Base-by-base conservation (phyloP, 2,888 invertebrate species). In the Phortica magna region DNA sequence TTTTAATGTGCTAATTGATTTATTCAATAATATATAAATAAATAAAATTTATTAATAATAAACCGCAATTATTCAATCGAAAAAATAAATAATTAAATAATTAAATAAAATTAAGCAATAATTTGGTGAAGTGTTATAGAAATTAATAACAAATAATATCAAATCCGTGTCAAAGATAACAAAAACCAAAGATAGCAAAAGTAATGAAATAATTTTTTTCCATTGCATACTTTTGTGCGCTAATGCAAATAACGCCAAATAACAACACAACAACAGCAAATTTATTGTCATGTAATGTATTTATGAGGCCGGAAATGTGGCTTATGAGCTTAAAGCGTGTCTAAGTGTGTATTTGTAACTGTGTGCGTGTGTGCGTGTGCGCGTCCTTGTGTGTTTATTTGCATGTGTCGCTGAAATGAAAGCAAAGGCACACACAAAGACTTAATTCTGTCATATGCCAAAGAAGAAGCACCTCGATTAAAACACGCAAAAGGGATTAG, bases 251-350 rank as follows among this genome's bases (percentile, higher is more conserved):
- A 39, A 79, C 59, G 55, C 70, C 70, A 76, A 71, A 71, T 71
- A 53, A 71, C 14, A 10, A 53, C 31, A 72, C 77, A 77, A 74
- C 71, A 77, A 79, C 81, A 82, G 76, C 55, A 85, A 85, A 85
- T 80, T 82, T 84, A 82, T 82, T 87, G 88, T 88, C 88, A 84
- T 85, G 80, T 82, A 82, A 84, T 82, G 81, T 86, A 81, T 79
- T 83, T 83, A 83, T 84, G 86, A 76, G 81, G 78, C 81, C 31
- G 31, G 31, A 31, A 31, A 31, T 31, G 2, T 31, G 84, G 88
- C 85, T 85, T 84, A 85, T 84, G 84, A 81, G 82, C 84, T 85
- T 83, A 87, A 81, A 70, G 79, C 88, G 80, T 85, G 82, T 84
- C 83, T 78, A 84, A 85, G 83, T 53, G 72, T 81, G 83, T 83